A percentile compares a stretch with the other conserved stretches of the same genome.
Evolutionary conservation across 2,888 invertebrate species (phyloP).

Genomic region (Exocentrus adspersus): DNA sequence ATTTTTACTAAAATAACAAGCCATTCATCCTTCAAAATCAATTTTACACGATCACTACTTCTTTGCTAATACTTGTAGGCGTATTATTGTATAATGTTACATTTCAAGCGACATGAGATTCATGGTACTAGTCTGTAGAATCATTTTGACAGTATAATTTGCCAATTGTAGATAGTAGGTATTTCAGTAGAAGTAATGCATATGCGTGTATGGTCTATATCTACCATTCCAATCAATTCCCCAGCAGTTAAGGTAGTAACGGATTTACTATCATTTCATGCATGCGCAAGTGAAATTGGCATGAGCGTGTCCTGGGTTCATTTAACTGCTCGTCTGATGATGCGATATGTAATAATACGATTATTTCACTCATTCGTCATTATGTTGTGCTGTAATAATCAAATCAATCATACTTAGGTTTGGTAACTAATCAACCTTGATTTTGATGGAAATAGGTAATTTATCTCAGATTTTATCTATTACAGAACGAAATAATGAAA

Average conservation of each 20-base stretch:
- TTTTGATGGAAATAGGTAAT: background rate
- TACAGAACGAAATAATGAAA: background rate
- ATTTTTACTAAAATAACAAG: too few species aligned
- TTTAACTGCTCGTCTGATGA: background rate
- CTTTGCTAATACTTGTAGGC: too few species aligned
- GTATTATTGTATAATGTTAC: too few species aligned
- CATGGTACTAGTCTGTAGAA: too few species aligned
- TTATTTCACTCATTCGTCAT: slow-evolving; percentile 3
- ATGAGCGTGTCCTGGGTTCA: background rate
- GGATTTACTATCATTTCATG: background rate
- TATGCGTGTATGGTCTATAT: too few species aligned
- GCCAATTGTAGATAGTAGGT: too few species aligned
- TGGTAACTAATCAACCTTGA: background rate
- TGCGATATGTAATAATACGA: background rate
- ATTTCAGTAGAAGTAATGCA: too few species aligned
- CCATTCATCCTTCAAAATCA: too few species aligned
- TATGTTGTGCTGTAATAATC: background rate
- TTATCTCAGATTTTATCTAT: slow-evolving; percentile 3
- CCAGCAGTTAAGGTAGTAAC: background rate
- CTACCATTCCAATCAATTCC: background rate
- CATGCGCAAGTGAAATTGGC: background rate
- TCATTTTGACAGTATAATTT: too few species aligned
- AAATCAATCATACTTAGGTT: background rate
- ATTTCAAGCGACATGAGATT: too few species aligned
- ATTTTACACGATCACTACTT: too few species aligned